Percentiles rank a stretch among this genome's conserved stretches.
phyloP scores from a whole-genome alignment of 2,888 invertebrate species.

The Dolichopus griseipennis region DNA sequence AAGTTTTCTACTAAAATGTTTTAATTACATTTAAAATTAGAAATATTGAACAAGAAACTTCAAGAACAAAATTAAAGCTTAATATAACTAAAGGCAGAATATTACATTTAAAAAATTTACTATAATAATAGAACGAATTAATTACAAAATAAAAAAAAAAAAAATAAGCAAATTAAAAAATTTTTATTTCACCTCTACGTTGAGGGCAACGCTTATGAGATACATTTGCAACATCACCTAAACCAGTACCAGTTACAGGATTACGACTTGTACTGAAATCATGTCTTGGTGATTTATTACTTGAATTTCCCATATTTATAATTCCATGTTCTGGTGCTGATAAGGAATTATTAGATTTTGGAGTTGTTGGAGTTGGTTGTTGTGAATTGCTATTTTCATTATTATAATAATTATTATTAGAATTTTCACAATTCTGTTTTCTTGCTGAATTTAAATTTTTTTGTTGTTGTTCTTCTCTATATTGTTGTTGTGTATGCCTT shows the following conservation, averaged over 20 bases:
- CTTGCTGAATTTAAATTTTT: no score
- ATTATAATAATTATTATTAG: background rate
- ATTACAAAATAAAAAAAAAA: conserved; percentile 12
- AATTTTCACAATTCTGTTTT: no score
- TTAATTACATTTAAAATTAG: no score
- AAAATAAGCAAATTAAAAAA: conserved; percentile 15
- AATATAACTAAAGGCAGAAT: background rate
- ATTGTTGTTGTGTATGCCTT: no score
- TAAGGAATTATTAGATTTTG: conserved; percentile 20
- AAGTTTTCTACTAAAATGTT: no score
- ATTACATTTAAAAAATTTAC: conserved; percentile 12
- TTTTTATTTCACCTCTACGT: conserved; percentile 22
- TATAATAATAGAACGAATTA: conserved; percentile 2
- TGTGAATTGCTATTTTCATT: conserved; percentile 20
- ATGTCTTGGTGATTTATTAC: background rate
- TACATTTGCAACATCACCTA: conserved; percentile 27
- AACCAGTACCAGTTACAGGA: conserved; percentile 32
- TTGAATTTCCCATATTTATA: background rate
- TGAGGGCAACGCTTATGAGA: conserved; percentile 26
- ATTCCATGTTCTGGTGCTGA: conserved; percentile 16
- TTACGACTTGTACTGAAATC: conserved; percentile 24
- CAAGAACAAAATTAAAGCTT: no score
- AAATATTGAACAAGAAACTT: no score
- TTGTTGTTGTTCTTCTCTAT: no score
- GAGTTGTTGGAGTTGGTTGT: conserved; percentile 23